Conservation (phyloP, 1,140 invertebrate genomes). For the Drosophila quadrilineata region DNA sequence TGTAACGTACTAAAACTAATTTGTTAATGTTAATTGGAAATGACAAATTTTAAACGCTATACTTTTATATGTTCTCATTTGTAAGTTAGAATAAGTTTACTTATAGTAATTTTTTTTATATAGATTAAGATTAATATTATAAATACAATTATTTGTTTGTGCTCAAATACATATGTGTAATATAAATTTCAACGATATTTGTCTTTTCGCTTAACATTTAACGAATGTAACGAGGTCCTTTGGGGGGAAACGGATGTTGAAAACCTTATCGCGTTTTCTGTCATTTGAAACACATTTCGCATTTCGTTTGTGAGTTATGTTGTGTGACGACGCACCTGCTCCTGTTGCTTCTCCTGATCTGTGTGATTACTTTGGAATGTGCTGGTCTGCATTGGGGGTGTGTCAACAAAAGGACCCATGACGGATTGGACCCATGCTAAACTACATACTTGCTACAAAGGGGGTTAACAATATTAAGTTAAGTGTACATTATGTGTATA, state of each 20-base stretch:
- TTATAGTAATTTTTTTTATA: constrained; percentile 57
- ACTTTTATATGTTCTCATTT: constrained; percentile 21
- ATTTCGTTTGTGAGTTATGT: too few relatives aligned
- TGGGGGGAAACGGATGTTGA: constrained; percentile 23
- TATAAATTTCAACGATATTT: constrained; percentile 54
- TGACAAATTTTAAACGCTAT: constrained; percentile 56
- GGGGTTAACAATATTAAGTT: constrained; percentile 44
- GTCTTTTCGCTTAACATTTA: constrained; percentile 40
- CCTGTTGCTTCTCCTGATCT: not conserved
- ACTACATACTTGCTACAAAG: constrained; percentile 39
- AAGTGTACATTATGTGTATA: too few relatives aligned
- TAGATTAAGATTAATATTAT: constrained; percentile 38
- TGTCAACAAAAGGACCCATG: constrained; percentile 29
- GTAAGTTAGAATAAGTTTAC: constrained; percentile 58
- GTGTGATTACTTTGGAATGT: constrained; percentile 56
- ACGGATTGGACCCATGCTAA: constrained; percentile 42
- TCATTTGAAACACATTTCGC: constrained; percentile 43
- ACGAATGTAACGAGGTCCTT: constrained; percentile 39
- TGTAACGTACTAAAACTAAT: constrained; percentile 66
- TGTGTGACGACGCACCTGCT: constrained; percentile 43
- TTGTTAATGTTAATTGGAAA: constrained; percentile 68
- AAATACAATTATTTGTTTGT: constrained; percentile 21
- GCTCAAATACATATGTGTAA: constrained; percentile 70
- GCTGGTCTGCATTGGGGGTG: too few relatives aligned
- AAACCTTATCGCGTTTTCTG: constrained; percentile 20